Evolutionary conservation across 92 coral and sea anemone genomes (phyloP).

Genomic region (Palythoa caribaeorum): DNA sequence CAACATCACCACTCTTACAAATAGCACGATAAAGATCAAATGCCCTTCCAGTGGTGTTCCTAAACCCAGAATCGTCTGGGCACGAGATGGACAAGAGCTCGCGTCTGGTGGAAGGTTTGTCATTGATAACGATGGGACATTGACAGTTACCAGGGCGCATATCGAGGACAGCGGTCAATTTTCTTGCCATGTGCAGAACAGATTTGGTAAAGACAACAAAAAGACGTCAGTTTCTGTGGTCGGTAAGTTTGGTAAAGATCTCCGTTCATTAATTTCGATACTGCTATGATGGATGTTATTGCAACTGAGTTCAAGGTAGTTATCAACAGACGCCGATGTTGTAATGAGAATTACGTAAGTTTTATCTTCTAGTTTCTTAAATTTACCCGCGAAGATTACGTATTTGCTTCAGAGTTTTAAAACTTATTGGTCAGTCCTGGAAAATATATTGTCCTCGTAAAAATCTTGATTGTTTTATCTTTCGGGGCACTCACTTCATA

Average conservation of each 20-base stretch:
- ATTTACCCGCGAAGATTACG: too few relatives aligned
- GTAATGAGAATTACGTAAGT: too few relatives aligned
- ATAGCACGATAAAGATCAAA: slow-evolving; percentile 26
- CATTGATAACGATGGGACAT: slow-evolving; percentile 33
- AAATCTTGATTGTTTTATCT: too few relatives aligned
- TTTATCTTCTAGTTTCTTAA: too few relatives aligned
- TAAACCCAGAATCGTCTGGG: slow-evolving; percentile 26
- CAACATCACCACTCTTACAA: slow-evolving; percentile 45
- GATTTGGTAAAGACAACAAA: slow-evolving; percentile 10
- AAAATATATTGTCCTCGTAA: too few relatives aligned
- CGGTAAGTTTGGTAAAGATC: neutral
- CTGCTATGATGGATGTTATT: too few relatives aligned
- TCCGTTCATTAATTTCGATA: too few relatives aligned
- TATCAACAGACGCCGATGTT: too few relatives aligned
- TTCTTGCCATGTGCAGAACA: slow-evolving; percentile 1
- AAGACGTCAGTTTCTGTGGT: neutral
- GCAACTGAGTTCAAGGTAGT: too few relatives aligned
- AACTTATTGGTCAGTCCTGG: too few relatives aligned
- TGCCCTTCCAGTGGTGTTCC: slow-evolving; percentile 45
- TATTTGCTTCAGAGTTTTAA: too few relatives aligned
- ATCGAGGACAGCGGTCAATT: neutral
- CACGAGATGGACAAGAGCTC: slow-evolving; percentile 20
- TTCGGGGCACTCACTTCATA: too few relatives aligned
- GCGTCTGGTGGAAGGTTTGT: slow-evolving; percentile 5
- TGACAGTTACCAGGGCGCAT: neutral